Evolutionary conservation across 2,113 vertebrate genomes (phyloP).

Genomic region (Paracanthobrama guichenoti): DNA sequence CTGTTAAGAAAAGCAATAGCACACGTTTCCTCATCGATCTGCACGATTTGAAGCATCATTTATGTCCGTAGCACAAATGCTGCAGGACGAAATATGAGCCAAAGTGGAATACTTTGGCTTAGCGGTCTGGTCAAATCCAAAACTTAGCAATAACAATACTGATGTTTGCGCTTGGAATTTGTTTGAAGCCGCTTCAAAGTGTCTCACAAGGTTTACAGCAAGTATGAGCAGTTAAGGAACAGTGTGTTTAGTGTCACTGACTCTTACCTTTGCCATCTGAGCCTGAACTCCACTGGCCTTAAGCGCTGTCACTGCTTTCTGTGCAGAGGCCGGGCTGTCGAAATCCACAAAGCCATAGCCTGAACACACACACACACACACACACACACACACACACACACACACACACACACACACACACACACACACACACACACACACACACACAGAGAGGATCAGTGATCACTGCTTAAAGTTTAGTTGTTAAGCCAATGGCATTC

Average conservation of each 20-base stretch:
- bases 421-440: too few relatives aligned
- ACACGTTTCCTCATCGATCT: neutral
- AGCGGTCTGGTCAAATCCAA: neutral
- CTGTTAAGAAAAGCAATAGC: neutral
- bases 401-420: too few relatives aligned
- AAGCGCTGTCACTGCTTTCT: slow-evolving; percentile 87
- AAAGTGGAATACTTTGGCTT: neutral
- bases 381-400: neutral
- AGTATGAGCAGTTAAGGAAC: neutral
- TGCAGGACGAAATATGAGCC: too few relatives aligned
- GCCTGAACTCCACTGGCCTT: slow-evolving; percentile 90
- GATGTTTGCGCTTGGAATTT: neutral
- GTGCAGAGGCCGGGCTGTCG: slow-evolving; percentile 86
- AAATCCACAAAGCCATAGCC: slow-evolving; percentile 95
- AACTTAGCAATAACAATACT: neutral
- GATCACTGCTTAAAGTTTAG: slow-evolving; percentile 32
- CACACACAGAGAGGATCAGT: slow-evolving; percentile 3
- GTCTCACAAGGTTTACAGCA: neutral
- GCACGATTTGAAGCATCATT: neutral
- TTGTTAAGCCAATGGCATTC: slow-evolving; percentile 32
- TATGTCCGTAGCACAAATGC: neutral
- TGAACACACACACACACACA: slow-evolving; percentile 62
- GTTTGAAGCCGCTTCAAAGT: slow-evolving; percentile 3
- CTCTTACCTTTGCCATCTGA: slow-evolving; percentile 93
- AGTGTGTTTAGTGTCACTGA: neutral